Conservation (phyloP, 2,888 invertebrate genomes). For the Achlya flavicornis region DNA sequence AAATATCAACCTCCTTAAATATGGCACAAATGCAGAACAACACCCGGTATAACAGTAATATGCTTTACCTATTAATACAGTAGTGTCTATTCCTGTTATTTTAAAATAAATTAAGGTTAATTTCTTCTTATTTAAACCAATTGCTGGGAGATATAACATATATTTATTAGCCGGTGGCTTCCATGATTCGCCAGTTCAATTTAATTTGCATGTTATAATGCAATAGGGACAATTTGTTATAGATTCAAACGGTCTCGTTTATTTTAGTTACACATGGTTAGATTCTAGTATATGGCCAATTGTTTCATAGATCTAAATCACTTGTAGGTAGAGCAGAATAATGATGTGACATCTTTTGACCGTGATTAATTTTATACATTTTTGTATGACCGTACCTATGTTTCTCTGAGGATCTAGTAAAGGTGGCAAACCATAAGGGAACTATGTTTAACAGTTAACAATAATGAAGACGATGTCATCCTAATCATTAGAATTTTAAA, state of each 20-base stretch:
- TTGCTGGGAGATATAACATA: neutral
- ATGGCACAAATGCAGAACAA: too few species aligned
- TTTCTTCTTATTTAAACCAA: neutral
- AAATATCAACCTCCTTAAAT: too few species aligned
- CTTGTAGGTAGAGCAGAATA: neutral
- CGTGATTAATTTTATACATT: too few species aligned
- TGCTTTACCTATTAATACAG: neutral
- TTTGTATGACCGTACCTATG: neutral
- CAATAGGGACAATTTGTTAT: neutral
- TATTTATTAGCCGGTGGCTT: neutral
- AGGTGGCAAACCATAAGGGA: neutral
- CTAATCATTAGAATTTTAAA: too few species aligned
- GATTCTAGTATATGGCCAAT: neutral
- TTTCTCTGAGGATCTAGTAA: neutral
- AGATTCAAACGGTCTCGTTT: neutral
- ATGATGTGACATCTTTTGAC: too few species aligned
- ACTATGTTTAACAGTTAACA: too few species aligned
- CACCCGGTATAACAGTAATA: too few species aligned
- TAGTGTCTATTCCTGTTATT: neutral
- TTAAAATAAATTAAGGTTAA: conserved; percentile 1
- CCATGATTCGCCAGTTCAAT: neutral
- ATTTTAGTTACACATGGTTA: neutral
- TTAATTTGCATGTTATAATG: conserved; percentile 1
- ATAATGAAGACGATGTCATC: too few species aligned
- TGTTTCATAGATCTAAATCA: neutral